Evolutionary conservation across 1,140 invertebrate species (phyloP).

Genomic region (Drosophila ananassae): DNA sequence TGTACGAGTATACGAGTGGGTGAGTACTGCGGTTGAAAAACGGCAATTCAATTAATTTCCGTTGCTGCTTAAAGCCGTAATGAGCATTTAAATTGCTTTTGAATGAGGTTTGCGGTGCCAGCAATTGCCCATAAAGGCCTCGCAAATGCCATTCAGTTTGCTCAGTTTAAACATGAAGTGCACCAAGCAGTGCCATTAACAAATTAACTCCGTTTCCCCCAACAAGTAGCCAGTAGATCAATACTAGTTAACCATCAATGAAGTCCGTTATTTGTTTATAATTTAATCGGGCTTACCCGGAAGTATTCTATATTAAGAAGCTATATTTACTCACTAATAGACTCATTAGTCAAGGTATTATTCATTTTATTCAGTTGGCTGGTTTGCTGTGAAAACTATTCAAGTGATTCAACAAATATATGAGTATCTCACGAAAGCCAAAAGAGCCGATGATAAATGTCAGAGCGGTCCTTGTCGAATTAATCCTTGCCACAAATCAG

Average conservation of each 20-base stretch:
- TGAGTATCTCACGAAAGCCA: background rate
- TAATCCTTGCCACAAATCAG: slow-evolving; percentile 59
- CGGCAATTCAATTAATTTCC: slow-evolving; percentile 81
- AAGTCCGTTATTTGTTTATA: background rate
- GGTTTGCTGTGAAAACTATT: too few species aligned
- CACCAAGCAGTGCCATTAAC: slow-evolving; percentile 56
- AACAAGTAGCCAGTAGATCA: slow-evolving; percentile 14
- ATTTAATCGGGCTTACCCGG: background rate
- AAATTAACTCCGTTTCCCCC: slow-evolving; percentile 49
- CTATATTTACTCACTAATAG: too few species aligned
- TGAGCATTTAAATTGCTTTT: slow-evolving; percentile 81
- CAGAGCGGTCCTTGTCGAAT: slow-evolving; percentile 12
- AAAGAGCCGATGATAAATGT: slow-evolving; percentile 37
- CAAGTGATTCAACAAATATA: background rate
- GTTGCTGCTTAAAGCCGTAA: slow-evolving; percentile 78
- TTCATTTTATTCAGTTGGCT: too few species aligned
- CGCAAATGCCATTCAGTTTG: slow-evolving; percentile 28
- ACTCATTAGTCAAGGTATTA: too few species aligned
- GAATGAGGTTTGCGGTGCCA: slow-evolving; percentile 71
- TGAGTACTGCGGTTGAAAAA: slow-evolving; percentile 67
- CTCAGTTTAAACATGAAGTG: slow-evolving; percentile 47
- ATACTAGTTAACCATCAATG: slow-evolving; percentile 12
- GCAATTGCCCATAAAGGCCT: slow-evolving; percentile 72
- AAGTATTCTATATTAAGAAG: background rate
- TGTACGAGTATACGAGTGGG: slow-evolving; percentile 10